Conservation (phyloP, 2,888 invertebrate genomes). For the Chrysopilus asiliformis region DNA sequence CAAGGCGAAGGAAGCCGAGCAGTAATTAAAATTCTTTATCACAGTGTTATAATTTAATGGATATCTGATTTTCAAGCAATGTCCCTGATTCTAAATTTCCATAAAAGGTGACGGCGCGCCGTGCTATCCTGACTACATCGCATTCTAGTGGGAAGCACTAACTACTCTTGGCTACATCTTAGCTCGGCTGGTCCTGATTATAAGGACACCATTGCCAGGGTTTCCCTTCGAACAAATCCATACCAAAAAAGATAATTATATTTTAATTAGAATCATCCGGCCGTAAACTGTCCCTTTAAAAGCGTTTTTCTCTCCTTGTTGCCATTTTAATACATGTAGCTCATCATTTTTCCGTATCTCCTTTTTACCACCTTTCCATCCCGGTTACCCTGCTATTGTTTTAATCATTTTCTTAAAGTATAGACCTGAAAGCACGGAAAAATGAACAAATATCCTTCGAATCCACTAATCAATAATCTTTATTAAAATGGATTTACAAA, state of each 20-base stretch:
- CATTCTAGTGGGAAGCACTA: neutral
- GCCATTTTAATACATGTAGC: neutral
- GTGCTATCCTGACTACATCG: conserved; percentile 23
- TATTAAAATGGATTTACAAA: conserved; percentile 8
- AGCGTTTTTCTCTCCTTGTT: conserved; percentile 20
- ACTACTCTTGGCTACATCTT: too few relatives aligned
- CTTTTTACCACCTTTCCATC: neutral
- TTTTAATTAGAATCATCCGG: conserved; percentile 39
- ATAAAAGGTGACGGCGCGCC: too few relatives aligned
- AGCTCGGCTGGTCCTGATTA: too few relatives aligned
- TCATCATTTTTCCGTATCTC: neutral
- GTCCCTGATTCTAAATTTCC: too few relatives aligned
- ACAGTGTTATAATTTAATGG: conserved; percentile 16
- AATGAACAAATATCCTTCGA: too few relatives aligned
- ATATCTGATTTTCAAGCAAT: conserved; percentile 14
- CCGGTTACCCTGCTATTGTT: conserved; percentile 17
- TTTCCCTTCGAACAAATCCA: too few relatives aligned
- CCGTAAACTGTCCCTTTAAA: conserved; percentile 37
- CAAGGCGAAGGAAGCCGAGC: conserved; percentile 13
- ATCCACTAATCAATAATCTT: conserved; percentile 10
- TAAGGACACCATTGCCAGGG: too few relatives aligned
- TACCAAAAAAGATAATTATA: conserved; percentile 32
- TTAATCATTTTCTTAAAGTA: conserved; percentile 9
- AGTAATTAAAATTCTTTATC: conserved; percentile 17
- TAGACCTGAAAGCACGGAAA: conserved; percentile 2